phyloP scores from a whole-genome alignment of 2,113 vertebrate genomes.

The Varanus salvator region DNA sequence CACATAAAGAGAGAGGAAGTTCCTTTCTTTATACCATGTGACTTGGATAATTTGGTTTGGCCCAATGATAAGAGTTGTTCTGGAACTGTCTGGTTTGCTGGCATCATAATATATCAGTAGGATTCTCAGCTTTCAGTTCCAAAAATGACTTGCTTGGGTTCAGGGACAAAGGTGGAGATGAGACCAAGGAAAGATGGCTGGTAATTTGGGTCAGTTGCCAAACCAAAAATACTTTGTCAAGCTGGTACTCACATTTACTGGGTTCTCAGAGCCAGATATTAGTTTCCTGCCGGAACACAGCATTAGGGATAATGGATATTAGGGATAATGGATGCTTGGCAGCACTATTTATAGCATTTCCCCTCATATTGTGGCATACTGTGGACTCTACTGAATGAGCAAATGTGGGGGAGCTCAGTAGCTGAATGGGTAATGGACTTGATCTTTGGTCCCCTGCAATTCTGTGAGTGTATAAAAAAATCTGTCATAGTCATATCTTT shows the following conservation, averaged over 20 bases:
- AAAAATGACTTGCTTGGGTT: not conserved
- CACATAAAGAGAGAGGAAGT: not conserved
- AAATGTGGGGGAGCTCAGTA: not conserved
- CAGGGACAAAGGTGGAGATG: not conserved
- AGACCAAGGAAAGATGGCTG: not conserved
- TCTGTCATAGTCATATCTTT: not conserved
- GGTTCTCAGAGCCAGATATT: not conserved
- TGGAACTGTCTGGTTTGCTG: not conserved
- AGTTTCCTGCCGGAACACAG: too few species aligned
- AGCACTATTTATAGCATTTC: not conserved
- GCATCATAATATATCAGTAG: not conserved
- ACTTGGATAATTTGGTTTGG: not conserved
- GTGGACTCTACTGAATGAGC: not conserved
- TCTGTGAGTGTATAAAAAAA: not conserved
- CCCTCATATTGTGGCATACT: not conserved
- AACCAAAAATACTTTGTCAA: not conserved
- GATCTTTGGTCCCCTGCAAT: not conserved
- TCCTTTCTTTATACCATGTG: not conserved
- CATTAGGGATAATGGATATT: not conserved
- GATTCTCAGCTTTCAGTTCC: not conserved
- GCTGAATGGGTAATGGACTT: not conserved
- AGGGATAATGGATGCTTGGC: not conserved
- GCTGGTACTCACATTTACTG: not conserved
- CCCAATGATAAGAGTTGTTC: not conserved
- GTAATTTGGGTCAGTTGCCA: not conserved